Percentiles rank a stretch among this genome's conserved stretches.
phyloP scores from a whole-genome alignment of 1,140 invertebrate genomes.

The Hyphantria cunea region DNA sequence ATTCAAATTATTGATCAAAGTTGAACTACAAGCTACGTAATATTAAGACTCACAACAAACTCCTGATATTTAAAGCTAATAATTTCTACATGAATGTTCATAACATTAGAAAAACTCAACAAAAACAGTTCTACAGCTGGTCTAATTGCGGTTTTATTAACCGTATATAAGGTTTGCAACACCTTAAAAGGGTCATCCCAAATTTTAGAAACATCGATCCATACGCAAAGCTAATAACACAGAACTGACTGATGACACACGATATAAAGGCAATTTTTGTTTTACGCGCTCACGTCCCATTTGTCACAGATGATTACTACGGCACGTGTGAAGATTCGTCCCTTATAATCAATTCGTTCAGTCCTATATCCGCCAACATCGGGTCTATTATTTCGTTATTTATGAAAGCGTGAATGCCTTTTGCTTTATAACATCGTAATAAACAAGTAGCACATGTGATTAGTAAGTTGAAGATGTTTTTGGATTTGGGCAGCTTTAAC shows the following conservation, averaged over 20 bases:
- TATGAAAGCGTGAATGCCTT: background rate
- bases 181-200: background rate
- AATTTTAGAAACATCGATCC: background rate
- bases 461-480: background rate
- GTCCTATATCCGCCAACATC: background rate
- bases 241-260: background rate
- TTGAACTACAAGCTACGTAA: too few species aligned
- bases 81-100: too few species aligned
- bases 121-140: too few species aligned
- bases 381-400: background rate
- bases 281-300: background rate
- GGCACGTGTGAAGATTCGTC: slow-evolving; percentile 6
- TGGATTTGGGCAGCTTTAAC: too few species aligned
- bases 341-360: slow-evolving; percentile 3
- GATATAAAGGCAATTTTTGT: background rate
- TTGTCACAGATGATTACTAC: slow-evolving; percentile 2
- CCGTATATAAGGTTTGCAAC: background rate
- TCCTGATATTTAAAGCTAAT: too few species aligned
- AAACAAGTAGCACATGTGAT: background rate
- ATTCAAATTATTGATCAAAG: too few species aligned
- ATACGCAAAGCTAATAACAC: background rate
- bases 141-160: background rate
- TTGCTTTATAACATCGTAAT: background rate
- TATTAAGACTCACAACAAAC: too few species aligned
- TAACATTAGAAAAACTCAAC: too few species aligned